Evolutionary conservation across 2,797 vertebrate genomes (phyloP).

Genomic region (Acridotheres tristis): DNA sequence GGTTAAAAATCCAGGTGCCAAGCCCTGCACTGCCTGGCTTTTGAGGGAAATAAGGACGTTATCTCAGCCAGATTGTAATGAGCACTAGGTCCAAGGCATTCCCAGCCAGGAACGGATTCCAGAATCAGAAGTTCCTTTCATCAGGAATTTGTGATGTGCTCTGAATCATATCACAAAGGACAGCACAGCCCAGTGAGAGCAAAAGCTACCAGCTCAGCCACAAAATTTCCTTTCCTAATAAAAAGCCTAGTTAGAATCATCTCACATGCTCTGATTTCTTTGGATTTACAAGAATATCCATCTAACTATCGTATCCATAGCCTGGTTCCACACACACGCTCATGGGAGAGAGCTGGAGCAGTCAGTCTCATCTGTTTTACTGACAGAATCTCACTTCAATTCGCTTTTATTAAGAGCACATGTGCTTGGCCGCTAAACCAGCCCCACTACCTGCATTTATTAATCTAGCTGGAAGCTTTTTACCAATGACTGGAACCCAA

Average conservation of each 20-base stretch:
- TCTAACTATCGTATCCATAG: background rate
- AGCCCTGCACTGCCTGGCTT: background rate
- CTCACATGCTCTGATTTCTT: background rate
- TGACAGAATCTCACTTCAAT: background rate
- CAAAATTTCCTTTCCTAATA: background rate
- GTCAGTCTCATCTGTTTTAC: background rate
- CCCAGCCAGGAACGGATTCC: background rate
- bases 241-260: background rate
- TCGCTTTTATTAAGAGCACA: background rate
- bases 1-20: background rate
- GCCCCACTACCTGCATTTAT: background rate
- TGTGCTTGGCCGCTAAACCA: background rate
- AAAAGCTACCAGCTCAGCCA: background rate
- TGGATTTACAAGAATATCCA: background rate
- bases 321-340: accelerated
- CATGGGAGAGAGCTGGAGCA: background rate
- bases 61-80: background rate
- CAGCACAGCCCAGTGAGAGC: background rate
- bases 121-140: background rate
- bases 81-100: background rate
- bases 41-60: background rate
- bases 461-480: background rate
- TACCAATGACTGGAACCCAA: background rate
- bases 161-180: background rate
- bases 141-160: background rate